Conservation (phyloP, 2,797 vertebrate genomes). For the Valencia hispanica region DNA sequence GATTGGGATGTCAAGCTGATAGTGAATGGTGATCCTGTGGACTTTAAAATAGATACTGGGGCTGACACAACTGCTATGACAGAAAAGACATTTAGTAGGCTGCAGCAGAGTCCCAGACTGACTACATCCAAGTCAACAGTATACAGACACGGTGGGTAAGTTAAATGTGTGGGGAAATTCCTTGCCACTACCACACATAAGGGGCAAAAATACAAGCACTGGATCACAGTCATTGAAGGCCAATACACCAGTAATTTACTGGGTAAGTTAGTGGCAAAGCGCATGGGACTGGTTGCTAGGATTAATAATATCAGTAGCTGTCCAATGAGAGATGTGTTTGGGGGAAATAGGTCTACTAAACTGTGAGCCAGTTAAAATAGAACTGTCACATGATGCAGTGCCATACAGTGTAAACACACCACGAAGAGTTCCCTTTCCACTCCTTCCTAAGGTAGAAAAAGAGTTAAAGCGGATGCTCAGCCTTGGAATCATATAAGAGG, state of each 20-base stretch:
- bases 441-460: not conserved
- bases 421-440: too few species aligned
- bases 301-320: not conserved
- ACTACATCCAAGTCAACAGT: too few species aligned
- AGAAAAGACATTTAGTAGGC: too few species aligned
- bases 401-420: not conserved
- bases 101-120: too few species aligned
- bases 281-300: not conserved
- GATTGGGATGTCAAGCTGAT: not conserved
- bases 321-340: not conserved
- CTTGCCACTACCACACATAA: too few species aligned
- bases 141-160: too few species aligned
- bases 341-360: not conserved
- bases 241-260: not conserved
- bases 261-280: not conserved
- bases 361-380: not conserved
- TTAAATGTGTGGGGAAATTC: too few species aligned
- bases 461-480: not conserved
- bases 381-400: not conserved
- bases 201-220: not conserved
- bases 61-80: not conserved
- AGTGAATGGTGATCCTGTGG: not conserved
- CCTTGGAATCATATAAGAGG: not conserved
- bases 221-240: not conserved
- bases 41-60: not conserved